Conservation (phyloP, 1,140 invertebrate species). For the Lutraria rhynchaena region DNA sequence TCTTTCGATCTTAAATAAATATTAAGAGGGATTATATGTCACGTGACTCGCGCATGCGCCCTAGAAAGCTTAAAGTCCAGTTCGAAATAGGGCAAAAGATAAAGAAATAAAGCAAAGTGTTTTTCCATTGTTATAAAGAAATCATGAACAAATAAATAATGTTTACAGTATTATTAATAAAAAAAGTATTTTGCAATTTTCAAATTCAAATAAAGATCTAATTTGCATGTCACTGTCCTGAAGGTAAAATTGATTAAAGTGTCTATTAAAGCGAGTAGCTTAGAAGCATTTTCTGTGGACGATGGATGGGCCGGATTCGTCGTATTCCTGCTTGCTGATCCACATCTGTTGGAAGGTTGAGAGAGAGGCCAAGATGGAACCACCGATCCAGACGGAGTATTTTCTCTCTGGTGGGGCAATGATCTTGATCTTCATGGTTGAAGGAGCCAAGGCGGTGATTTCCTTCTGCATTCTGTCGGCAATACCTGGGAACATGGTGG, state of each 20-base stretch:
- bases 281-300: constrained; percentile 84
- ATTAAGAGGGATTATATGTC: background rate
- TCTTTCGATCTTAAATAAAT: constrained; percentile 11
- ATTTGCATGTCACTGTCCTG: constrained; percentile 95
- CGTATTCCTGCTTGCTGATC: constrained; percentile 93
- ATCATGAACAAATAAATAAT: constrained; percentile 35
- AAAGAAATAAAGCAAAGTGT: constrained; percentile 48
- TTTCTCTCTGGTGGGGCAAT: constrained; percentile 85
- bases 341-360: constrained; percentile 87
- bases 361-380: constrained; percentile 86
- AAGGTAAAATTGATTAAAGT: constrained; percentile 91
- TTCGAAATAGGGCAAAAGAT: constrained; percentile 37
- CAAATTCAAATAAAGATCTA: constrained; percentile 38
- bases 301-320: constrained; percentile 96
- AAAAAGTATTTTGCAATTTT: constrained; percentile 37
- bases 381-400: constrained; percentile 83
- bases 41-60: constrained; percentile 36
- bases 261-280: constrained; percentile 95
- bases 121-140: constrained; percentile 22
- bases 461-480: constrained; percentile 85
- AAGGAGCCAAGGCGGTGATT: constrained; percentile 80
- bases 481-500: constrained; percentile 87
- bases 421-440: constrained; percentile 87
- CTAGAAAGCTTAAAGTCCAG: constrained; percentile 37
- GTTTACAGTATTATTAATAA: constrained; percentile 29